Percentiles rank a stretch among this genome's conserved stretches.
Evolutionary conservation across 1,140 invertebrate genomes (phyloP).

Genomic region (Aphaenogaster floridana): DNA sequence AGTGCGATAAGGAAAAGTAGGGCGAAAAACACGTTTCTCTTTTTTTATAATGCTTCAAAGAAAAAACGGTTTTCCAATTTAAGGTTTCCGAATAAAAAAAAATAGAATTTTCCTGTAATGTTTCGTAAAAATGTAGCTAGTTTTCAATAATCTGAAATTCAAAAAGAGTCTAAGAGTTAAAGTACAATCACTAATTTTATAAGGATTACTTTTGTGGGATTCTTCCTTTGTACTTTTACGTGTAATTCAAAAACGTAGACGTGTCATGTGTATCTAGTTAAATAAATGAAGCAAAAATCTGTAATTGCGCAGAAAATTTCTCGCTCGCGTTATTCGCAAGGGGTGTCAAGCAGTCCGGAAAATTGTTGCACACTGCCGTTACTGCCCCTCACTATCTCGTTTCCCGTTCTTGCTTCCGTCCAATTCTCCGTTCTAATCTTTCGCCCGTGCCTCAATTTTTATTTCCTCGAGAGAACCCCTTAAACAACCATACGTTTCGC

Average conservation of each 20-base stretch:
- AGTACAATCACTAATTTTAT: neutral
- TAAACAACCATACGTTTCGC: slow-evolving; percentile 10
- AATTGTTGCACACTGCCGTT: slow-evolving; percentile 31
- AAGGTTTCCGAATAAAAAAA: neutral
- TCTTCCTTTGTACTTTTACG: neutral
- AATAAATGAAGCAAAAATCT: slow-evolving; percentile 45
- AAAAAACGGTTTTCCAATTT: neutral
- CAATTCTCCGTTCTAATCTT: slow-evolving; percentile 28
- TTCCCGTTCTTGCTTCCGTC: slow-evolving; percentile 12
- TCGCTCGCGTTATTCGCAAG: slow-evolving; percentile 39
- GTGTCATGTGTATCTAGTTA: neutral
- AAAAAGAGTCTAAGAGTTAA: neutral
- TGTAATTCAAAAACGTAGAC: neutral
- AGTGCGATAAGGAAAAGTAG: neutral
- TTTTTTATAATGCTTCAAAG: slow-evolving; percentile 4
- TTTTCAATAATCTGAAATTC: neutral
- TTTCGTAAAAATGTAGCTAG: neutral
- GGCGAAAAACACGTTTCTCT: neutral
- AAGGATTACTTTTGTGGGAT: neutral
- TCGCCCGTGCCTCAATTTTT: slow-evolving; percentile 34
- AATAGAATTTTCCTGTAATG: neutral
- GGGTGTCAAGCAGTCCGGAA: slow-evolving; percentile 48
- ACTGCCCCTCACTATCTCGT: slow-evolving; percentile 2
- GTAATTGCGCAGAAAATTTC: slow-evolving; percentile 48
- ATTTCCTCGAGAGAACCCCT: slow-evolving; percentile 15